Evolutionary conservation across 2,113 vertebrate genomes (phyloP), one percentile per base, ranked within the genome.

Genomic region (Dicerorhinus sumatrensis): DNA sequence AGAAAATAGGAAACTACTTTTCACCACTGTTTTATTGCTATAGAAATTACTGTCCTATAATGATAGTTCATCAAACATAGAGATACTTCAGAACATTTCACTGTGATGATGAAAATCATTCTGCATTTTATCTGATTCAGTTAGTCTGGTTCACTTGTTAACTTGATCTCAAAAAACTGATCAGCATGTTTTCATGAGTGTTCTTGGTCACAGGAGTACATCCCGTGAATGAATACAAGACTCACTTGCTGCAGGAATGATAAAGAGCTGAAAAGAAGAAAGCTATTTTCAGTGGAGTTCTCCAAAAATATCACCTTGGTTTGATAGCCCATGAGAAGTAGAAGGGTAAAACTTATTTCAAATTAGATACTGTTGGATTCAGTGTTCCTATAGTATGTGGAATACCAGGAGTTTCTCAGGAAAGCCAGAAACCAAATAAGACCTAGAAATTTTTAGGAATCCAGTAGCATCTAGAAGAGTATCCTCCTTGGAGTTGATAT

Each of bases 141-240:
- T 91, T 79, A 89, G 4, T 79, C 31, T 51, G 75, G 10, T 89
- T 92, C 75, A 76, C 51, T 67, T 95, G 93, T 83, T 97, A 81
- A 84, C 25, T 67, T 81, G n/a, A 87, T 51, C 23, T 70, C 33
- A 82, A 79, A 95, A 81, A 89, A 67, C 33, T n/a, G 6, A 73
- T 54, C 56, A 84, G 18, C 29, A 21, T 60, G 86, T 73, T 87
- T 67, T 84, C 77, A 46, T 76, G 79, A 73, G 16, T 88, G 70
- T 92, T 72, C 18, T 83, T 92, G 23, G 60, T 80, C n/a, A 85
- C 25, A 80, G 7, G 12, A 42, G 8, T 36, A 48, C 51, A 69
- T 42, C 36, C 65, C 39, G 1, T 56, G 56, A 95, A 81, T 60
- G 10, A 94, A 51, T 29, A 36, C 11, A 83, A 70, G 18, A 83